phyloP scores from a whole-genome alignment of 2,888 invertebrate species.

The Lasioglossum leucozonium region DNA sequence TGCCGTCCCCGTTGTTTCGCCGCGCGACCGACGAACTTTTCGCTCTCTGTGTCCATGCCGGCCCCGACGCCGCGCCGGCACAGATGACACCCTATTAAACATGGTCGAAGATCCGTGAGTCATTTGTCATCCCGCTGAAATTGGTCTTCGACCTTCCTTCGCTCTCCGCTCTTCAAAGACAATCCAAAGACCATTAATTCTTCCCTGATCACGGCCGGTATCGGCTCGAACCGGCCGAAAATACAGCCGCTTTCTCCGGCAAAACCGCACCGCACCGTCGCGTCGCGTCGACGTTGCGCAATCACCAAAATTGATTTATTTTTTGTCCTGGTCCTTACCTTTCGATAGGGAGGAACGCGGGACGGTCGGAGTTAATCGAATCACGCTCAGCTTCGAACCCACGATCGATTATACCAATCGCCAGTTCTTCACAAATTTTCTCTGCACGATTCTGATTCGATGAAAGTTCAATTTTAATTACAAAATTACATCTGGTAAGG shows the following conservation, averaged over 20 bases:
- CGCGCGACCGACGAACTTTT: slow-evolving; percentile 39
- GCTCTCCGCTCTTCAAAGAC: slow-evolving; percentile 63
- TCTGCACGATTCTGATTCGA: too few relatives aligned
- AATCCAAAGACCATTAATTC: slow-evolving; percentile 71
- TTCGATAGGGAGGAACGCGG: not conserved
- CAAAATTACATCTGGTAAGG: too few relatives aligned
- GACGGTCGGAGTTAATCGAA: not conserved
- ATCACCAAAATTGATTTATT: slow-evolving; percentile 60
- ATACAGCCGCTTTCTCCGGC: slow-evolving; percentile 53
- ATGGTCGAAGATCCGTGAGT: slow-evolving; percentile 68
- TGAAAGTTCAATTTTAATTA: too few relatives aligned
- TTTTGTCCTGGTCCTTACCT: slow-evolving; percentile 5
- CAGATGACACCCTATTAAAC: slow-evolving; percentile 75
- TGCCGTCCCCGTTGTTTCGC: slow-evolving; percentile 49
- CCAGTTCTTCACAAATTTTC: too few relatives aligned
- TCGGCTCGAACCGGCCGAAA: slow-evolving; percentile 39
- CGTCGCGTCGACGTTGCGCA: slow-evolving; percentile 50
- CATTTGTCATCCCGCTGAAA: slow-evolving; percentile 75
- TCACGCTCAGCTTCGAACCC: not conserved
- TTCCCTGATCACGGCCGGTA: slow-evolving; percentile 61
- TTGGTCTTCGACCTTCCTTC: slow-evolving; percentile 65
- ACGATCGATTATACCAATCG: not conserved
- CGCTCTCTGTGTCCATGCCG: slow-evolving; percentile 59
- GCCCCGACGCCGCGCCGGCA: slow-evolving; percentile 62
- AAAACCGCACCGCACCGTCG: slow-evolving; percentile 7